Percentiles rank a stretch among this genome's conserved stretches.
Evolutionary conservation across 2,888 invertebrate species (phyloP).

Genomic region (Drosophila robusta): DNA sequence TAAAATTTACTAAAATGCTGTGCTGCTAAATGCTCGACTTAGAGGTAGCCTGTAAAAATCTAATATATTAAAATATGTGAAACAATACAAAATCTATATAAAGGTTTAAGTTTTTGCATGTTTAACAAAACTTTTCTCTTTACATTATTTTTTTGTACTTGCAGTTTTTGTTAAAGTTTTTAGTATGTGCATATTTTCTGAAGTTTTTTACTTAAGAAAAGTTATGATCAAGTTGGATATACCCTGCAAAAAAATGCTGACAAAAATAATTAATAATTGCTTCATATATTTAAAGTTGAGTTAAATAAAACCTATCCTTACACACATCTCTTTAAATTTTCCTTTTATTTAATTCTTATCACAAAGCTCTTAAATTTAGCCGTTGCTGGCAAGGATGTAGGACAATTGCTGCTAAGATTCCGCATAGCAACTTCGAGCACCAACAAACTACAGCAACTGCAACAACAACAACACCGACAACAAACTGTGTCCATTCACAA

Average conservation of each 20-base stretch:
- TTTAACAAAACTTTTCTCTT: not conserved
- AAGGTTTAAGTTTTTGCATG: not conserved
- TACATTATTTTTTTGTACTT: too few relatives aligned
- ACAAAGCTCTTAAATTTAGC: conserved; percentile 8
- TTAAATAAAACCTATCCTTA: not conserved
- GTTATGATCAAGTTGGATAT: too few relatives aligned
- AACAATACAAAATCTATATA: not conserved
- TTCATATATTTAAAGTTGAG: too few relatives aligned
- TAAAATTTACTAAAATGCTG: conserved; percentile 1
- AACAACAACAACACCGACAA: conserved; percentile 4
- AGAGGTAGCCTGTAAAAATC: conserved; percentile 2
- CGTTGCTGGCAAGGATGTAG: not conserved
- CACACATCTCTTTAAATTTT: not conserved
- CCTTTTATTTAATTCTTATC: not conserved
- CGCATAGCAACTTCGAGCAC: conserved; percentile 27
- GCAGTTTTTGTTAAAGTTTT: not conserved
- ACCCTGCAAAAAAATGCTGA: too few relatives aligned
- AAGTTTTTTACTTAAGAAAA: too few relatives aligned
- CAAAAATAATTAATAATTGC: too few relatives aligned
- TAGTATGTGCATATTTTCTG: not conserved
- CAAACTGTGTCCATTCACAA: conserved; percentile 27
- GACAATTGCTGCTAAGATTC: conserved; percentile 20
- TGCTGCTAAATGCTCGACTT: not conserved
- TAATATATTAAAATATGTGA: not conserved
- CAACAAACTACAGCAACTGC: conserved; percentile 8